phyloP scores from a whole-genome alignment of 2,797 vertebrate genomes.

The Sphenodon punctatus region DNA sequence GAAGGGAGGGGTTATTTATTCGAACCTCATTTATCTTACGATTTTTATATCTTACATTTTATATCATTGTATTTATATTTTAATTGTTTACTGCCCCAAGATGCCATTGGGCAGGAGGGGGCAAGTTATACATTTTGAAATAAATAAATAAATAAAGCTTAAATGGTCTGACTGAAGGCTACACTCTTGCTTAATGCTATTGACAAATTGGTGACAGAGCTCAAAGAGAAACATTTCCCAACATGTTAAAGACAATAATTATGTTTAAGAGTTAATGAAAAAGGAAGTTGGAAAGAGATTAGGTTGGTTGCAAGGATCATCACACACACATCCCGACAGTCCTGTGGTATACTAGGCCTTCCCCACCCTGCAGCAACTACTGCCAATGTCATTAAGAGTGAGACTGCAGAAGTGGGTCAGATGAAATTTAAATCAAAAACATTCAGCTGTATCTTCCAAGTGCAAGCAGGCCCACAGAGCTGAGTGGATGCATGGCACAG shows the following conservation, averaged over 20 bases:
- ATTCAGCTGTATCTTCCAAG: background rate
- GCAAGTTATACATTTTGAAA: too few relatives aligned
- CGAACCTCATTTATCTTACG: too few relatives aligned
- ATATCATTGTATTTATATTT: too few relatives aligned
- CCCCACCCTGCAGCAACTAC: background rate
- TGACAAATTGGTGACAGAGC: background rate
- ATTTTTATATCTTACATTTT: too few relatives aligned
- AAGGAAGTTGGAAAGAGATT: background rate
- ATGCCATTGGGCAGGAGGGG: too few relatives aligned
- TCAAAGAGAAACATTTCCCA: background rate
- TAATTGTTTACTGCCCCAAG: too few relatives aligned
- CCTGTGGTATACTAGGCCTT: background rate
- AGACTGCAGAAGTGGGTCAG: background rate
- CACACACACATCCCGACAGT: background rate
- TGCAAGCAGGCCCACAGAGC: background rate
- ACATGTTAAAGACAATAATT: background rate
- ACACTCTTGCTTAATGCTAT: background rate
- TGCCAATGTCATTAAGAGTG: background rate
- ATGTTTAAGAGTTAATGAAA: background rate
- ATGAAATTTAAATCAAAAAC: background rate
- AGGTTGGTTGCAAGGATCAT: background rate
- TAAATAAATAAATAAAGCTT: too few relatives aligned
- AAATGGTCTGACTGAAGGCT: background rate
- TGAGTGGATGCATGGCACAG: background rate
- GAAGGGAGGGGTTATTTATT: too few relatives aligned